Conservation (phyloP, 1,140 invertebrate genomes). For the Sarcophaga peregrina region DNA sequence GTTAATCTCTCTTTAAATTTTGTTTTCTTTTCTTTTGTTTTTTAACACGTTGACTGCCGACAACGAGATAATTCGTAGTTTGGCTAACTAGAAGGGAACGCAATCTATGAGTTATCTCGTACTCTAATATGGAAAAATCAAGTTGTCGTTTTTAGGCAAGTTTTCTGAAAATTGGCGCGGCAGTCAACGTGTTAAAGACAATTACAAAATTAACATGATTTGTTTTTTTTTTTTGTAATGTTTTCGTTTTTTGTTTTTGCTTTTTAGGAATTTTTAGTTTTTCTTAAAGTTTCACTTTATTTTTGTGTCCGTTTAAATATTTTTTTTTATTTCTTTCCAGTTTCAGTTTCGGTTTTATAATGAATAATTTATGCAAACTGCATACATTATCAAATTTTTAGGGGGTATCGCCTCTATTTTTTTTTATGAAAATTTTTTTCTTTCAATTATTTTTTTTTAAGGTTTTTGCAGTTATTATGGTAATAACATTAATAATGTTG, state of each 20-base stretch:
- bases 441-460: neutral
- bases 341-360: neutral
- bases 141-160: no score
- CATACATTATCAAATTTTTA: slow-evolving; percentile 13
- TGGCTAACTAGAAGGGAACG: no score
- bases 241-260: neutral
- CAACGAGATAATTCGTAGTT: no score
- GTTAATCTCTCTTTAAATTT: neutral
- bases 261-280: slow-evolving; percentile 2
- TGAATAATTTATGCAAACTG: slow-evolving; percentile 9
- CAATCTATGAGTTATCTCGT: no score
- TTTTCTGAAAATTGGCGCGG: no score
- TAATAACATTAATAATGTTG: neutral
- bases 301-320: neutral
- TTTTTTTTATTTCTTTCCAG: neutral
- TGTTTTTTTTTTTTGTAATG: no score
- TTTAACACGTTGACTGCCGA: no score
- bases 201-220: slow-evolving; percentile 4
- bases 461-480: neutral
- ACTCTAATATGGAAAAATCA: no score
- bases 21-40: neutral
- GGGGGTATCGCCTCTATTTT: slow-evolving; percentile 15
- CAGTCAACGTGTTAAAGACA: neutral
- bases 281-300: neutral
- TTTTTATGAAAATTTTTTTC: neutral